Percentiles rank a stretch among this genome's conserved stretches.
Evolutionary conservation across 2,113 vertebrate species (phyloP).

Genomic region (Sorex fumeus): DNA sequence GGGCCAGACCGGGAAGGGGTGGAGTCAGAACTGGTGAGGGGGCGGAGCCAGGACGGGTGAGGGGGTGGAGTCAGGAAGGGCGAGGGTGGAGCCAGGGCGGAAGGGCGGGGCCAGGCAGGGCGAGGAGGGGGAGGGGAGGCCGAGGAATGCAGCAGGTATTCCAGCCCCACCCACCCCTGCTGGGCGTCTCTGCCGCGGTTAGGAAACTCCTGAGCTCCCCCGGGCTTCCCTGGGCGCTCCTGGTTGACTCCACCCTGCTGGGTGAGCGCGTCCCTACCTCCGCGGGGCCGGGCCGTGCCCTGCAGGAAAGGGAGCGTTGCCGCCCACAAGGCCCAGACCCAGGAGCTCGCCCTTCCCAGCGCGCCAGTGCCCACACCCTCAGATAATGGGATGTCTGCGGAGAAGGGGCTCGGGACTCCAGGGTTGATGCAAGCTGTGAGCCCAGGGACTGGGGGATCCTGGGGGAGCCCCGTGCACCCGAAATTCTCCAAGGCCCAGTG

Average conservation of each 20-base stretch:
- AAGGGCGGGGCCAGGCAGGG: not conserved
- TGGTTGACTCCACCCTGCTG: constrained; percentile 34
- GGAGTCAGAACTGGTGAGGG: not conserved
- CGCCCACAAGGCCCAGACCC: not conserved
- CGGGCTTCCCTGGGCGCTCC: not conserved
- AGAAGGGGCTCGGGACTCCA: too few species aligned
- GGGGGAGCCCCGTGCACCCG: not conserved
- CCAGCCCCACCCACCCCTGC: constrained; percentile 24
- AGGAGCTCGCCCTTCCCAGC: too few species aligned
- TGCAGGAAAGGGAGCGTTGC: not conserved
- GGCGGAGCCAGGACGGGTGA: not conserved
- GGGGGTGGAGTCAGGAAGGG: not conserved
- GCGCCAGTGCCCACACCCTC: not conserved
- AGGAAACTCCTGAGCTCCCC: constrained; percentile 4
- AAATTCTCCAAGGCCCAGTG: constrained; percentile 7
- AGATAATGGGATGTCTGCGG: not conserved
- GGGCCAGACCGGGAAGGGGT: not conserved
- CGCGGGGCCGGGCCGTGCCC: not conserved
- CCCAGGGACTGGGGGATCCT: too few species aligned
- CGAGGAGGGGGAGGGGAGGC: not conserved
- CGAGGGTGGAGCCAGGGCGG: not conserved
- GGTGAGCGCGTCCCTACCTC: not conserved
- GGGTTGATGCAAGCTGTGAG: too few species aligned
- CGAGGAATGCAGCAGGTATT: constrained; percentile 70
- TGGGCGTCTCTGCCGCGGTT: not conserved